Conservation (phyloP, 1,140 invertebrate species). For the Triops longicaudatus region DNA sequence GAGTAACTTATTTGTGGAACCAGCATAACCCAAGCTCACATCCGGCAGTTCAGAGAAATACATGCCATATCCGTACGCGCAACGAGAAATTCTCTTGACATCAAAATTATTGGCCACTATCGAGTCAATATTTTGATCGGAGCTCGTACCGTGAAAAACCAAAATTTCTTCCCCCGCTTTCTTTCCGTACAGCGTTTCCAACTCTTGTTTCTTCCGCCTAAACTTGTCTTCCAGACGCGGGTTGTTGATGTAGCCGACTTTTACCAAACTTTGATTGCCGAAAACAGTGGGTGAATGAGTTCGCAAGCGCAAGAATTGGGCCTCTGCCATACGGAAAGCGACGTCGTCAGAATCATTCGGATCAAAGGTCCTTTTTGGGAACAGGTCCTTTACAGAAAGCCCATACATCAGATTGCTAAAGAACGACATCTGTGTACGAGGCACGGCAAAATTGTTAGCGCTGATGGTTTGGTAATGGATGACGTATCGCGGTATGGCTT, state of each 20-base stretch:
- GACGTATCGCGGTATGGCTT: slow-evolving; percentile 20
- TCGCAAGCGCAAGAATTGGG: neutral
- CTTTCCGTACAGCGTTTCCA: neutral
- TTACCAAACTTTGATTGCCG: neutral
- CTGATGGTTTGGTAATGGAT: slow-evolving; percentile 8
- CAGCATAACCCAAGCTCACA: slow-evolving; percentile 14
- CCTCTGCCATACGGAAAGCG: slow-evolving; percentile 12
- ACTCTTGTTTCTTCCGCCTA: neutral
- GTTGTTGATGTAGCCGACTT: slow-evolving; percentile 21
- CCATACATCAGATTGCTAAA: neutral
- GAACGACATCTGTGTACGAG: neutral
- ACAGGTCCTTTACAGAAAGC: neutral
- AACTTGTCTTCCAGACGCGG: slow-evolving; percentile 17
- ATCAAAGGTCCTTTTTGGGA: too few species aligned
- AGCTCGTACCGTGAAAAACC: slow-evolving; percentile 20
- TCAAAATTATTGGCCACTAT: slow-evolving; percentile 21
- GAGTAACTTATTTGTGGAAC: slow-evolving; percentile 9
- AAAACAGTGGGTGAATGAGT: neutral
- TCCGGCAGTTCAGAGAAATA: slow-evolving; percentile 26
- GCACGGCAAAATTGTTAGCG: neutral
- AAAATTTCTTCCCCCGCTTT: neutral
- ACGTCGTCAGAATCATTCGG: neutral
- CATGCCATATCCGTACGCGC: slow-evolving; percentile 22
- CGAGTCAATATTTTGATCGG: slow-evolving; percentile 25
- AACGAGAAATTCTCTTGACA: neutral